Conservation (phyloP, 2,888 invertebrate species). For the Morpho achilles region DNA sequence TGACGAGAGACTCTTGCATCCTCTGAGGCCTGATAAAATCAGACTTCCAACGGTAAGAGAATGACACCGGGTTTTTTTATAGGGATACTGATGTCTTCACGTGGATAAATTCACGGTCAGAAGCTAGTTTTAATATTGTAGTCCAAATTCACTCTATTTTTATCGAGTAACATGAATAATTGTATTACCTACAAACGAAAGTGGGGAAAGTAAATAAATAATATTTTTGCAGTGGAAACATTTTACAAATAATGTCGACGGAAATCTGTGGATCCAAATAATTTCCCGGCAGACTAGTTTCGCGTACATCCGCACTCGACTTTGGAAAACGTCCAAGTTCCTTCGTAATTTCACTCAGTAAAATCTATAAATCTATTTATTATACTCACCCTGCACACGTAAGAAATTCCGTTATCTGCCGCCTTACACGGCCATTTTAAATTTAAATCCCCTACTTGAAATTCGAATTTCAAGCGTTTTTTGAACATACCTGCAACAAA, state of each 20-base stretch:
- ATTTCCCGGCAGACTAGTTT: constrained; percentile 32
- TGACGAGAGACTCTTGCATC: too few relatives aligned
- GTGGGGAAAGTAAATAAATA: not conserved
- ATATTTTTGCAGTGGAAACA: not conserved
- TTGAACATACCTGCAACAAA: constrained; percentile 30
- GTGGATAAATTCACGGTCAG: too few relatives aligned
- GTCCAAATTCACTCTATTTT: too few relatives aligned
- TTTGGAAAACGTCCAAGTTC: constrained; percentile 46
- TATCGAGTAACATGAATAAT: too few relatives aligned
- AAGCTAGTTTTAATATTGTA: too few relatives aligned
- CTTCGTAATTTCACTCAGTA: constrained; percentile 37
- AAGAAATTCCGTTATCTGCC: constrained; percentile 18
- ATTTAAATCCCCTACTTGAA: constrained; percentile 20
- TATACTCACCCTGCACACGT: constrained; percentile 16
- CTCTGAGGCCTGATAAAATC: too few relatives aligned
- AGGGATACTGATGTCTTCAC: too few relatives aligned
- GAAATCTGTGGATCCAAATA: constrained; percentile 20
- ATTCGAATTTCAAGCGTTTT: constrained; percentile 13
- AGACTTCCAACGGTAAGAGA: too few relatives aligned
- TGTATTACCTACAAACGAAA: too few relatives aligned
- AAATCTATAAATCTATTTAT: constrained; percentile 28
- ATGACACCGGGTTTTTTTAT: too few relatives aligned
- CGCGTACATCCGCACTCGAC: constrained; percentile 29
- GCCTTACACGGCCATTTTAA: constrained; percentile 24
- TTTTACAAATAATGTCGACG: constrained; percentile 5